Conservation (phyloP, 30 jellyfish, hydroid and myxozoan species). For the Nemopilema nomurai region DNA sequence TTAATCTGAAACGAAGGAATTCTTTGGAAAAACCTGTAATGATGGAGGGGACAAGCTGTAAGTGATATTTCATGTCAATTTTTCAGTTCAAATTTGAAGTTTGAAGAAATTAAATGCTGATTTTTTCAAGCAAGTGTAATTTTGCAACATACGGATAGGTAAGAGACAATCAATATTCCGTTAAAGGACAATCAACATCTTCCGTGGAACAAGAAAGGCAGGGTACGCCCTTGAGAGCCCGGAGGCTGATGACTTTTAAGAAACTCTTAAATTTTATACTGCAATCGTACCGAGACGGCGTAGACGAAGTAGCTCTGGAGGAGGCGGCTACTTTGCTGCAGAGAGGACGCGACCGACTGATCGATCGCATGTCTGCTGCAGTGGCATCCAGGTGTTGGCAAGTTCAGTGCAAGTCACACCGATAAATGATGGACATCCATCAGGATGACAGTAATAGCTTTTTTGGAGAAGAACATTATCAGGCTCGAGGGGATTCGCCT, state of each 20-base stretch:
- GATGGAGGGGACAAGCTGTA: too few species aligned
- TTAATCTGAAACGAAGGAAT: too few species aligned
- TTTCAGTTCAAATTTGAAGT: too few species aligned
- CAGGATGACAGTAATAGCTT: constrained; percentile 2
- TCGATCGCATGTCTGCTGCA: background rate
- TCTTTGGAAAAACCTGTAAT: too few species aligned
- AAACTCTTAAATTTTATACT: too few species aligned
- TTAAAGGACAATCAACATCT: too few species aligned
- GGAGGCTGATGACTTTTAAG: background rate
- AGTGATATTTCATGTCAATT: too few species aligned
- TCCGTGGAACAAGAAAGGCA: background rate
- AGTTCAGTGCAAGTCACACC: background rate
- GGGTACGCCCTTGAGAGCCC: background rate
- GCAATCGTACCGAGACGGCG: too few species aligned
- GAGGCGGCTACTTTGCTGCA: background rate
- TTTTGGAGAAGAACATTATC: constrained; percentile 25
- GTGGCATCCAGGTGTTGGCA: constrained; percentile 36
- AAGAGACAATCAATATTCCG: too few species aligned
- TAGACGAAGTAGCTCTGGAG: background rate
- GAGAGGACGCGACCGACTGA: background rate
- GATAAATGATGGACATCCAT: constrained; percentile 21
- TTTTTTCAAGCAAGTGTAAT: too few species aligned
- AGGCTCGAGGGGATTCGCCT: constrained; percentile 61
- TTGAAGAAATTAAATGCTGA: too few species aligned
- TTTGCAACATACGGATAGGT: too few species aligned